phyloP scores from a whole-genome alignment of 2,888 invertebrate genomes.

The Galeopsomyia nigrocyanea region DNA sequence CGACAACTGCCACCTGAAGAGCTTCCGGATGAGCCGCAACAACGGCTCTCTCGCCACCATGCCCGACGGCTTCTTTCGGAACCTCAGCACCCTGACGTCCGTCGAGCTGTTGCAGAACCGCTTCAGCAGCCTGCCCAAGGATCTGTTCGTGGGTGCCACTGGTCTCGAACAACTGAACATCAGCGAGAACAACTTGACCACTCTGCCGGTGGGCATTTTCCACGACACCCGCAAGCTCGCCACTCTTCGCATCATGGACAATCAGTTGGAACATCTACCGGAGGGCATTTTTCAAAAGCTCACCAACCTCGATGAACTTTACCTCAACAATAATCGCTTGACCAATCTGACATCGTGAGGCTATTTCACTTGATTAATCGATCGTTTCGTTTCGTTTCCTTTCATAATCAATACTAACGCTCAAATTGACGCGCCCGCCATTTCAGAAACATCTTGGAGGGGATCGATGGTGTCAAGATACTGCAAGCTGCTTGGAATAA shows the following conservation, averaged over 20 bases:
- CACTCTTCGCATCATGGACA: conserved; percentile 76
- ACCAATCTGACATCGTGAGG: conserved; percentile 12
- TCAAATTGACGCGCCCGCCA: neutral
- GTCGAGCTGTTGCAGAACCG: conserved; percentile 74
- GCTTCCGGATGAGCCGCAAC: conserved; percentile 65
- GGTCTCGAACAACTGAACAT: conserved; percentile 75
- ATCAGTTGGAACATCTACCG: conserved; percentile 68
- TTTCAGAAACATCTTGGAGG: conserved; percentile 10
- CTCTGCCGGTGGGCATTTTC: conserved; percentile 75
- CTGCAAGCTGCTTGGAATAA: conserved; percentile 72
- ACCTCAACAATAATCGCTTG: conserved; percentile 72
- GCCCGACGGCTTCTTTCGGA: conserved; percentile 74
- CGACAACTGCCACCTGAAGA: conserved; percentile 71
- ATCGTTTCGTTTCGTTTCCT: too few species aligned
- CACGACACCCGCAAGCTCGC: conserved; percentile 74
- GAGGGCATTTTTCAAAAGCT: conserved; percentile 6
- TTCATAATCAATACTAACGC: too few species aligned
- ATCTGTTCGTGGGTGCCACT: conserved; percentile 75
- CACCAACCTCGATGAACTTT: conserved; percentile 55
- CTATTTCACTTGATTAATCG: neutral
- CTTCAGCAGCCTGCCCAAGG: conserved; percentile 73
- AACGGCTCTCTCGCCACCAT: conserved; percentile 70
- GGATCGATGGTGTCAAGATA: conserved; percentile 42
- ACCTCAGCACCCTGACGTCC: conserved; percentile 72
- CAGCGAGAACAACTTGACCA: conserved; percentile 69